Evolutionary conservation across 2,797 vertebrate genomes (phyloP), one percentile per base, ranked within the genome.

Genomic region (Geotrypetes seraphini): DNA sequence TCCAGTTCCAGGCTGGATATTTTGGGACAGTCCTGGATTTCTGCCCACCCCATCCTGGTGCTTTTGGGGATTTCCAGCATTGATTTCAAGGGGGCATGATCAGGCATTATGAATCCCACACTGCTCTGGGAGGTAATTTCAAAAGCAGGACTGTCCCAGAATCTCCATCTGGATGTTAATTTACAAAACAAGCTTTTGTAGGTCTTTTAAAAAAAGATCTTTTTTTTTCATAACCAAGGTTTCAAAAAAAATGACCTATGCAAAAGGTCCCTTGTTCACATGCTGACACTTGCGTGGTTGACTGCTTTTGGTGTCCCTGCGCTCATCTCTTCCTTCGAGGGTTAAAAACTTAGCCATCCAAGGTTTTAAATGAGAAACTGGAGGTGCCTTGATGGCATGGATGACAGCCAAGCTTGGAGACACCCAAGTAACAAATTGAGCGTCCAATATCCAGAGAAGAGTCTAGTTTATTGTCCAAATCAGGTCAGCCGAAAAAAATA

Each of bases 381-480:
- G 14, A 27, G 20, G 17, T 5, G 13, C 1, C 5, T 3, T 22
- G 39, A 44, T 53, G 58, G 36, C 47, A 24, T 24, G 41, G 39
- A 54, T 38, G 57, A 53, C 29, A 25, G 47, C 29, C 0, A 0
- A 33, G 31, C 49, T 37, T 2, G 0, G 36, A 46, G 57, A 51
- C 55, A 21, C 71, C 71, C 68, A 41, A 70, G 84, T 86, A 88
- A 93, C 87, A 90, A 91, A 92, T 88, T 86, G 87, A 89, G 91
- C 28, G 22, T 78, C 47, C 63, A 66, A 67, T 69, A 71, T 67
- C 63, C 65, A 61, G 60, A 58, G 65, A 73, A 47, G 59, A 57
- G 60, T 82, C 80, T 89, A 87, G 85, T 91, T 91, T 93, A 92
- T 90, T 83, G 86, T 89, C 84, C 87, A 86, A 87, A 90, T 91